Evolutionary conservation across 2,797 vertebrate genomes (phyloP).

Genomic region (Melanotaenia nigrans): DNA sequence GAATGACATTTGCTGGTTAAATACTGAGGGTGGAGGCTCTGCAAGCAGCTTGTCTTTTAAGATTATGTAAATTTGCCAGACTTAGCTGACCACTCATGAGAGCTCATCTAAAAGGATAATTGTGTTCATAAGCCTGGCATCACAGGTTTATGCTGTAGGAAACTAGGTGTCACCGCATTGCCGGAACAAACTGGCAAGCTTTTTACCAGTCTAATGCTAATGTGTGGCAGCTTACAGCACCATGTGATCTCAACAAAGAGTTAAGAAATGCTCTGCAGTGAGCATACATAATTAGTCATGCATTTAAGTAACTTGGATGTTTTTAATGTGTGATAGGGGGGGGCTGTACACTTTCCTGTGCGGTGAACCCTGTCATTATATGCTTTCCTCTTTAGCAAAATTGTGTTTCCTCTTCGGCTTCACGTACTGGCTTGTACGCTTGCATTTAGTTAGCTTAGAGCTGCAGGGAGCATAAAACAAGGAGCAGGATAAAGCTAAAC

Average conservation of each 20-base stretch:
- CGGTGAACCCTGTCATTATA: conserved; percentile 28
- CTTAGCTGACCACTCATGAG: conserved; percentile 41
- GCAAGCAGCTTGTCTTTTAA: conserved; percentile 40
- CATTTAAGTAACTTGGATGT: conserved; percentile 31
- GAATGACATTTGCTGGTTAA: conserved; percentile 31
- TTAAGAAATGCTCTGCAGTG: conserved; percentile 17
- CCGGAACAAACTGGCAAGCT: conserved; percentile 35
- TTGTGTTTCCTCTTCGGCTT: conserved; percentile 9
- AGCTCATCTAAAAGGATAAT: conserved; percentile 39
- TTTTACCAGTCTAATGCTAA: conserved; percentile 23
- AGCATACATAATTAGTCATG: conserved; percentile 28
- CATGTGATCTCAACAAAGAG: conserved; percentile 33
- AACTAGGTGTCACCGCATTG: conserved; percentile 21
- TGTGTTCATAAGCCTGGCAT: conserved; percentile 31
- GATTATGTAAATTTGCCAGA: conserved; percentile 63
- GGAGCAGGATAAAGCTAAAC: conserved; percentile 42
- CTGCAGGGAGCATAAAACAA: conserved; percentile 47
- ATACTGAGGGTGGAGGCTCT: conserved; percentile 32
- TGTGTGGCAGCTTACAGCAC: conserved; percentile 1
- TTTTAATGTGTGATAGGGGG: conserved; percentile 34
- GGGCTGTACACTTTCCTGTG: conserved; percentile 7
- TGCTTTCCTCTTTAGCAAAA: conserved; percentile 26
- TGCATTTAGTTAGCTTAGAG: conserved; percentile 42
- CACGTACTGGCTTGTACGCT: conserved; percentile 9
- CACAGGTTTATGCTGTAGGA: conserved; percentile 33